These are phyloP conservation scores for Gyrodactylus bullatarudis DNA, from an alignment of 1,140 invertebrate genomes.

Conservation along the genomic window DNA sequence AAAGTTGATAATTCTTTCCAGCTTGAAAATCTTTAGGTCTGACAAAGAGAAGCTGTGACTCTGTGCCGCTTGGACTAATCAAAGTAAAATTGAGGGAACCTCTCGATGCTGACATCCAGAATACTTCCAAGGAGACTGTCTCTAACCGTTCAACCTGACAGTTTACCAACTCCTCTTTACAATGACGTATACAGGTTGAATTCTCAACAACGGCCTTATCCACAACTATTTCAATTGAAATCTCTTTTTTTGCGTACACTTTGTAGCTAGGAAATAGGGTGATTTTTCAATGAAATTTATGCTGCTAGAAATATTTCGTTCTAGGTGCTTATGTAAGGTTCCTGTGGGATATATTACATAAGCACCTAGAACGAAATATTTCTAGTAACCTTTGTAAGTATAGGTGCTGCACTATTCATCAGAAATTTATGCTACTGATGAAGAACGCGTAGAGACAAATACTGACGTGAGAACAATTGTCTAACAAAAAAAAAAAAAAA, in stretches of 20 bases:
- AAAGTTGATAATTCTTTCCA: background rate
- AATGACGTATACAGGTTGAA: background rate
- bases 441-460: too few relatives aligned
- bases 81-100: background rate
- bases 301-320: too few relatives aligned
- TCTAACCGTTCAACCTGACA: background rate
- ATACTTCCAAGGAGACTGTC: background rate
- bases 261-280: background rate
- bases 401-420: too few relatives aligned
- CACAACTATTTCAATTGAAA: background rate
- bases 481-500: too few relatives aligned
- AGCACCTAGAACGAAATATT: too few relatives aligned
- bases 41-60: background rate
- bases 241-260: background rate
- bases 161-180: background rate
- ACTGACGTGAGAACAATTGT: too few relatives aligned
- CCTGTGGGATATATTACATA: too few relatives aligned
- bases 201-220: background rate
- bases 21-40: background rate
- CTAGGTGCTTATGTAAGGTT: too few relatives aligned
- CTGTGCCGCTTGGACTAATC: background rate
- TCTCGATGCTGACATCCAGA: background rate
- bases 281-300: too few relatives aligned
- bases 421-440: too few relatives aligned
- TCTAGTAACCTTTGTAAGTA: too few relatives aligned